These are phyloP conservation scores for Lasioglossum zephyrum DNA, from an alignment of 2,888 invertebrate species.

Conservation along the genomic window DNA sequence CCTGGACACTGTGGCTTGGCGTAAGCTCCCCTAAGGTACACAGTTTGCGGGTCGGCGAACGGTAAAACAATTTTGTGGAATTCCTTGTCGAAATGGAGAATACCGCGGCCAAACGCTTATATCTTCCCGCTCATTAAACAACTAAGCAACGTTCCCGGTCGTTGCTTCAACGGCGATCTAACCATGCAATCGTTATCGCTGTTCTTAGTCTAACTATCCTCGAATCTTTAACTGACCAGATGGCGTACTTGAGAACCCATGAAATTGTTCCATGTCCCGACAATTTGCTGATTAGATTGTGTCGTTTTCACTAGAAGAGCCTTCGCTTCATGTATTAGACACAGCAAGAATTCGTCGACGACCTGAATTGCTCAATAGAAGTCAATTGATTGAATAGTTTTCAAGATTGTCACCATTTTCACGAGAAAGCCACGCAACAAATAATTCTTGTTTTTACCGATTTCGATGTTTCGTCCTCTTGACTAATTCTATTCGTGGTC, in stretches of 20 bases:
- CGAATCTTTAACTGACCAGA: neutral
- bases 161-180: neutral
- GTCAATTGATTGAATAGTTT: neutral
- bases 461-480: neutral
- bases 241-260: neutral
- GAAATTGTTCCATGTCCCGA: neutral
- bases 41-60: constrained; percentile 20
- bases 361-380: neutral
- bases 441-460: neutral
- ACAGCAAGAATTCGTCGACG: neutral
- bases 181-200: neutral
- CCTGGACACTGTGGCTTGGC: constrained; percentile 47
- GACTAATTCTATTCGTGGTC: neutral
- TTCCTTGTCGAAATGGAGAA: constrained; percentile 6
- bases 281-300: neutral
- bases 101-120: constrained; percentile 10
- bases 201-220: neutral
- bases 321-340: neutral
- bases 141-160: neutral
- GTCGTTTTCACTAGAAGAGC: neutral
- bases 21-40: constrained; percentile 42
- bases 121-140: neutral
- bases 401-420: neutral
- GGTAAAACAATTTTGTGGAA: constrained; percentile 34
- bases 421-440: neutral